Evolutionary conservation across 2,113 vertebrate species (phyloP).

Genomic region (Fregata magnificens): DNA sequence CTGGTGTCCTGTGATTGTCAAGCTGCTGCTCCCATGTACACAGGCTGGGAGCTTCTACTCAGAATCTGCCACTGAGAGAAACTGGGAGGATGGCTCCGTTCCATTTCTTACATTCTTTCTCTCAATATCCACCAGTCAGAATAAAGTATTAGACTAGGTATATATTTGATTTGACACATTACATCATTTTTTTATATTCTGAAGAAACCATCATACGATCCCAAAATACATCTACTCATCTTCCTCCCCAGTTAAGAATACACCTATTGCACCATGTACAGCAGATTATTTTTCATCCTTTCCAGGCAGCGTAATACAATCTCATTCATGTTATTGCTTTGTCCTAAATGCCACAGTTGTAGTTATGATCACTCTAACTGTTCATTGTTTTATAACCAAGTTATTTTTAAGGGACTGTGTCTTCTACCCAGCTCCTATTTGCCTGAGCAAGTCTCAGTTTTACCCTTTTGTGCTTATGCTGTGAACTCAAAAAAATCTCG

Average conservation of each 20-base stretch:
- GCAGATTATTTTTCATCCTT: neutral
- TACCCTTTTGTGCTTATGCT: neutral
- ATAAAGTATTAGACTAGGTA: neutral
- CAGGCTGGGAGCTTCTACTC: neutral
- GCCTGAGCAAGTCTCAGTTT: neutral
- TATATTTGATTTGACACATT: neutral
- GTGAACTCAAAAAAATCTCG: neutral
- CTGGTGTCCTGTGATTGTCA: neutral
- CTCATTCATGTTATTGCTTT: neutral
- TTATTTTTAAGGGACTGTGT: neutral
- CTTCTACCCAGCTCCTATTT: neutral
- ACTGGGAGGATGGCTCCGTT: neutral
- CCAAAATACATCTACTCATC: neutral
- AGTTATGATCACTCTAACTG: neutral
- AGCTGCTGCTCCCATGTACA: rapidly evolving
- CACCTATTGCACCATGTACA: neutral
- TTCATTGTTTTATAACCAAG: neutral
- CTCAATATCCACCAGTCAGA: neutral
- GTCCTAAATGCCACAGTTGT: neutral
- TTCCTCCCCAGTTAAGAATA: neutral
- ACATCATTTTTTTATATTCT: neutral
- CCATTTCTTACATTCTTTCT: neutral
- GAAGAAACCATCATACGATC: neutral
- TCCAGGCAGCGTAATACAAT: neutral
- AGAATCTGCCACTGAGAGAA: neutral